phyloP scores from a whole-genome alignment of 2,888 invertebrate genomes.

The Polymixis flavicincta region DNA sequence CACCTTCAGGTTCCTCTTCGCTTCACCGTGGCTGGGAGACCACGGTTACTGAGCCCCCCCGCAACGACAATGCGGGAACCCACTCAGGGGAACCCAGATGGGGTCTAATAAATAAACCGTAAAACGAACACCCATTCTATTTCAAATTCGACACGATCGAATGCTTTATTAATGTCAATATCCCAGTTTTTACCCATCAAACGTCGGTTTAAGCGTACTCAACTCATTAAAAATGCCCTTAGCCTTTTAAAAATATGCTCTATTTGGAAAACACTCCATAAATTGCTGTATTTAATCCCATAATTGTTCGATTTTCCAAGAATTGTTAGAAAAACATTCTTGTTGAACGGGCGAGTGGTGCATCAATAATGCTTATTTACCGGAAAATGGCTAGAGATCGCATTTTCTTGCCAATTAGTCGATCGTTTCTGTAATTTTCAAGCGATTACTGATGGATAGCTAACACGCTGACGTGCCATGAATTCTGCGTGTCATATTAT shows the following conservation, averaged over 20 bases:
- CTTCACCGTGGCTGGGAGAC: no score
- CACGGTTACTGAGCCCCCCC: no score
- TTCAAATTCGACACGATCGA: constrained; percentile 47
- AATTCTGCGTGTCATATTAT: constrained; percentile 50
- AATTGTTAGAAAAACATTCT: constrained; percentile 60
- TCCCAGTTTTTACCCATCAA: constrained; percentile 46
- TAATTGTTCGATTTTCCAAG: constrained; percentile 60
- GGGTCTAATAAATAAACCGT: constrained; percentile 18
- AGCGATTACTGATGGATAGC: constrained; percentile 47
- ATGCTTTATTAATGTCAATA: constrained; percentile 53
- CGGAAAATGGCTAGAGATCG: constrained; percentile 81
- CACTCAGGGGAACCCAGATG: no score
- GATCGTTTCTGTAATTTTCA: constrained; percentile 69
- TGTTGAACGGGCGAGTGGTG: constrained; percentile 39
- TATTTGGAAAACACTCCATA: constrained; percentile 53
- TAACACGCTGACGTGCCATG: constrained; percentile 38
- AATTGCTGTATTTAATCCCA: constrained; percentile 47
- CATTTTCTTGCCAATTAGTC: constrained; percentile 77
- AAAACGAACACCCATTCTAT: constrained; percentile 15
- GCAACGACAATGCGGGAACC: no score
- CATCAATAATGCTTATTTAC: constrained; percentile 75
- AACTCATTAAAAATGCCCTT: constrained; percentile 45
- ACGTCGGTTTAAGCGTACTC: constrained; percentile 38
- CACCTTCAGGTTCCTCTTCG: no score
- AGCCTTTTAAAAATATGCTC: constrained; percentile 53